Evolutionary conservation across 2,797 vertebrate species (phyloP).

Genomic region (Coendou prehensilis): DNA sequence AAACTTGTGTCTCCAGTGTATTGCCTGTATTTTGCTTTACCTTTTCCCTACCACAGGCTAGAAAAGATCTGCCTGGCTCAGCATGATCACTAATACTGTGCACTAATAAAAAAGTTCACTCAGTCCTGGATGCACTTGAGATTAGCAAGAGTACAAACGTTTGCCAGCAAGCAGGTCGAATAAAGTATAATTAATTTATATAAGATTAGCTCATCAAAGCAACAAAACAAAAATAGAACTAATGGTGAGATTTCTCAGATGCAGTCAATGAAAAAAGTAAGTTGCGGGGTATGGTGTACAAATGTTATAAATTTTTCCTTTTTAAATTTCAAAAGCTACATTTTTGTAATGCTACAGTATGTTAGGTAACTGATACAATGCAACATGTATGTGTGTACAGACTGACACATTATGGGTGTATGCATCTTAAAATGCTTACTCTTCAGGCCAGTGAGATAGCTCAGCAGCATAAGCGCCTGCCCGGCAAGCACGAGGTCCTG

Average conservation of each 20-base stretch:
- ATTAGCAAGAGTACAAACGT: neutral
- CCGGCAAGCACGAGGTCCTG: no score
- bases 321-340: conserved; percentile 35
- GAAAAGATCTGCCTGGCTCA: conserved; percentile 26
- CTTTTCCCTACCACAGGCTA: neutral
- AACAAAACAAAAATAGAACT: neutral
- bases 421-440: neutral
- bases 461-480: no score
- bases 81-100: neutral
- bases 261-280: neutral
- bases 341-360: neutral
- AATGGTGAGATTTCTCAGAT: neutral
- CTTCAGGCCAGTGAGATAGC: neutral
- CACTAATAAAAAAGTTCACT: neutral
- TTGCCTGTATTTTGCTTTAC: neutral
- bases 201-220: neutral
- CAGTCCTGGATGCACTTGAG: neutral
- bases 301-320: neutral
- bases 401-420: neutral
- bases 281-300: neutral
- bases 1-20: neutral
- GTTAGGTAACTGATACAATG: neutral
- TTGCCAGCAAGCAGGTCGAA: neutral
- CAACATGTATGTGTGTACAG: neutral
- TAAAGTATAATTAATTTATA: conserved; percentile 50